Evolutionary conservation across 2,113 vertebrate genomes (phyloP).

Genomic region (Caranx melampygus): DNA sequence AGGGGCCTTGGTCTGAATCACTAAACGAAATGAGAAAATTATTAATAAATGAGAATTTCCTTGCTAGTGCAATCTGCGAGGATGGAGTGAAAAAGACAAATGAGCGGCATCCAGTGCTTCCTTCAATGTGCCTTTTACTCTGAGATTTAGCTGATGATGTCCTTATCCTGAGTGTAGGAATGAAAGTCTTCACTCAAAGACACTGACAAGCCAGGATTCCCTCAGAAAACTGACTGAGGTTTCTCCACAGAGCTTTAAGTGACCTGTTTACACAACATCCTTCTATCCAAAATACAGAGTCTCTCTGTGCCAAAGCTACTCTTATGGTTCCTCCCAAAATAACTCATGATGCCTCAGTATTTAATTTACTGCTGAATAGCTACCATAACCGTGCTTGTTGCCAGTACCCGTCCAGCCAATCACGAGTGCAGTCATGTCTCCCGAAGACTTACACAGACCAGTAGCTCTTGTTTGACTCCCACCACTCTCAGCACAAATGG

Average conservation of each 20-base stretch:
- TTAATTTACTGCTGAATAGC: neutral
- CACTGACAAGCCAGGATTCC: neutral
- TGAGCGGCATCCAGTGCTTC: conserved; percentile 7
- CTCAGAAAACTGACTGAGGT: conserved; percentile 13
- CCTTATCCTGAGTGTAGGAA: no score
- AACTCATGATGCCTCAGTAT: neutral
- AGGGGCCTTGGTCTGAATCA: conserved; percentile 60
- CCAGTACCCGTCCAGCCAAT: neutral
- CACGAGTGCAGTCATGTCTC: neutral
- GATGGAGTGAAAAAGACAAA: conserved; percentile 55
- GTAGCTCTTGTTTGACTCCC: no score
- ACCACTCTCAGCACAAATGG: no score
- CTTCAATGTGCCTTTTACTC: conserved; percentile 56
- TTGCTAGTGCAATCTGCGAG: conserved; percentile 37
- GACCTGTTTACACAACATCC: neutral
- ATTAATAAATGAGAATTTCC: conserved; percentile 62
- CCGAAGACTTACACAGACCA: no score
- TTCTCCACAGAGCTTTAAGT: neutral
- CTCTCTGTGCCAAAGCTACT: neutral
- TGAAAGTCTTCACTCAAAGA: conserved; percentile 43
- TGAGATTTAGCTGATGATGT: conserved; percentile 52
- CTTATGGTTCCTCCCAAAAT: neutral
- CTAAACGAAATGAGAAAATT: conserved; percentile 53
- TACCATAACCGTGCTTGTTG: neutral
- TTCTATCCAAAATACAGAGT: neutral